A percentile compares a stretch with the other conserved stretches of the same genome.
Evolutionary conservation across 2,888 invertebrate species (phyloP).

Genomic region (Drosophila mimica): DNA sequence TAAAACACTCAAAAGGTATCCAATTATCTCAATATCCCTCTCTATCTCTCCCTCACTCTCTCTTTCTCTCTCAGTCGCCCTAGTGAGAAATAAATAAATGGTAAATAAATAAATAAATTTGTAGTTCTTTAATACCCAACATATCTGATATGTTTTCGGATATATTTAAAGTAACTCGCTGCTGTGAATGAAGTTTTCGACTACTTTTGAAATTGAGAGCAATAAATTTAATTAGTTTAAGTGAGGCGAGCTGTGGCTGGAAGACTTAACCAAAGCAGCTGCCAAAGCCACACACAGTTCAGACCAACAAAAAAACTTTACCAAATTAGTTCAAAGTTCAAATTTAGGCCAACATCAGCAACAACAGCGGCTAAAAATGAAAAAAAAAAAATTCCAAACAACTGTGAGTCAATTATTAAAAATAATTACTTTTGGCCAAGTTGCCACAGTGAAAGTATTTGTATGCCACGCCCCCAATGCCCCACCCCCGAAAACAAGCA

Average conservation of each 20-base stretch:
- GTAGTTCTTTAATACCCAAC: neutral
- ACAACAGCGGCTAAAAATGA: neutral
- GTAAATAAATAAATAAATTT: neutral
- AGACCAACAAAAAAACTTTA: conserved; percentile 57
- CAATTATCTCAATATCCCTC: neutral
- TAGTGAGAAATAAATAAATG: neutral
- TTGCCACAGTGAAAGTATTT: conserved; percentile 57
- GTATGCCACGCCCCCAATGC: conserved; percentile 32
- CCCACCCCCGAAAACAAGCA: conserved; percentile 30
- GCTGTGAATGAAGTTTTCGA: neutral
- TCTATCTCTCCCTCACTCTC: neutral
- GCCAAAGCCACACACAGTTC: conserved; percentile 66
- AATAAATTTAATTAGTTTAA: conserved; percentile 78
- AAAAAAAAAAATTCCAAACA: conserved; percentile 42
- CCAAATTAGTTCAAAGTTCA: conserved; percentile 80
- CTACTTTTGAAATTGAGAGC: conserved; percentile 28
- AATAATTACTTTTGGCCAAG: conserved; percentile 80
- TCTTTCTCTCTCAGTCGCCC: neutral
- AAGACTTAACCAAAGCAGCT: conserved; percentile 59
- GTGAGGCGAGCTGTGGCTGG: conserved; percentile 60
- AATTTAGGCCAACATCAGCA: conserved; percentile 43
- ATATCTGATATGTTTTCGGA: neutral
- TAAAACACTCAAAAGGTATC: no score
- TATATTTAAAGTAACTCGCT: neutral
- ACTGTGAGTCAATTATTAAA: conserved; percentile 78